These are phyloP conservation scores for Hypotaenidia philippensis DNA, from an alignment of 2,797 vertebrate genomes.

Conservation along the genomic window DNA sequence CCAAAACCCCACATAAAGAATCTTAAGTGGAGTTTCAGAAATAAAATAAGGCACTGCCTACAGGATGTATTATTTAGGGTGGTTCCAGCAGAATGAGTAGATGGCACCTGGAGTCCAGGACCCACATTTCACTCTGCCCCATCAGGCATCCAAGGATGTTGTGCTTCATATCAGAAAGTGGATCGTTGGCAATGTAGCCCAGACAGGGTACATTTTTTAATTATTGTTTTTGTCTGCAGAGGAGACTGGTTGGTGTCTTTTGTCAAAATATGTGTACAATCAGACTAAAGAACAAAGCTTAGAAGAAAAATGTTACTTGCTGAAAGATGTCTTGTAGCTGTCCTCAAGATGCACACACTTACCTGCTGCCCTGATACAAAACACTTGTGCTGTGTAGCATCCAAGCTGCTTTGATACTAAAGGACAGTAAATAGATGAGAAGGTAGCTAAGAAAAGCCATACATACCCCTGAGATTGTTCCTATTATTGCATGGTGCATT, in stretches of 20 bases:
- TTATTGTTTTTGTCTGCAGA: not conserved
- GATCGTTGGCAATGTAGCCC: not conserved
- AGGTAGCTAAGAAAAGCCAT: not conserved
- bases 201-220: not conserved
- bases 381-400: fast-evolving
- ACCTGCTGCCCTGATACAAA: not conserved
- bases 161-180: not conserved
- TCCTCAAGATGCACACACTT: not conserved
- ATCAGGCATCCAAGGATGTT: not conserved
- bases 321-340: not conserved
- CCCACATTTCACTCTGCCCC: not conserved
- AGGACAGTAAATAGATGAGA: not conserved
- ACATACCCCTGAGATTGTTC: not conserved
- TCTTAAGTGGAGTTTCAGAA: not conserved
- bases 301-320: not conserved
- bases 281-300: not conserved
- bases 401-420: not conserved
- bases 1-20: not conserved
- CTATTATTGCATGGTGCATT: not conserved
- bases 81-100: not conserved
- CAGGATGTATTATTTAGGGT: not conserved
- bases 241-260: not conserved
- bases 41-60: not conserved
- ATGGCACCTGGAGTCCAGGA: not conserved
- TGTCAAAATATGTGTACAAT: not conserved